A percentile compares a stretch with the other conserved stretches of the same genome.
These are phyloP conservation scores for Puffinus mauretanicus DNA, from an alignment of 2,113 vertebrate genomes.

Conservation along the genomic window DNA sequence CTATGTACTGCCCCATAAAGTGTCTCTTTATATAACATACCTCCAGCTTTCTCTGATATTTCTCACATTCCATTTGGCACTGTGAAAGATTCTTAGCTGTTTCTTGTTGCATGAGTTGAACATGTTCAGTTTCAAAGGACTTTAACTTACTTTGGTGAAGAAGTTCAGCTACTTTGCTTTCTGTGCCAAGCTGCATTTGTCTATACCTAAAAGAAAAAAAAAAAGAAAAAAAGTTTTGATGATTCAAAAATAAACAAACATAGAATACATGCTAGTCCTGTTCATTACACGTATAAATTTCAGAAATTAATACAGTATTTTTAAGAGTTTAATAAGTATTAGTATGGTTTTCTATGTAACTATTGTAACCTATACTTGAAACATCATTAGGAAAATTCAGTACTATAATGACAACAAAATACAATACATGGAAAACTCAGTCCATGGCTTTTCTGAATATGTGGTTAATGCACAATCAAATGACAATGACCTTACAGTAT, in stretches of 20 bases:
- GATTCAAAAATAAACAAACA: neutral
- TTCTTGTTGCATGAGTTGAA: constrained; percentile 92
- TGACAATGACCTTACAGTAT: neutral
- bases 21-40: constrained; percentile 68
- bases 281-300: neutral
- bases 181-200: constrained; percentile 88
- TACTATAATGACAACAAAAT: neutral
- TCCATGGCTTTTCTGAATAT: neutral
- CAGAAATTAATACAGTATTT: neutral
- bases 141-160: constrained; percentile 90
- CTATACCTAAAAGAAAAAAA: constrained; percentile 78
- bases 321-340: neutral
- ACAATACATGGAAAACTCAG: neutral
- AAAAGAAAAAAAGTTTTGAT: neutral
- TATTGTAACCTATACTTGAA: neutral
- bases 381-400: neutral
- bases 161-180: constrained; percentile 87
- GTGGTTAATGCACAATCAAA: neutral
- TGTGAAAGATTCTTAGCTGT: constrained; percentile 87
- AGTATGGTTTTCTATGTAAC: neutral
- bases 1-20: neutral
- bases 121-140: constrained; percentile 89
- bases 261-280: neutral
- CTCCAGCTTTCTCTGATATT: constrained; percentile 96
- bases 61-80: constrained; percentile 95